These are phyloP conservation scores for Cydia splendana DNA, from an alignment of 1,140 invertebrate genomes.

Conservation along the genomic window DNA sequence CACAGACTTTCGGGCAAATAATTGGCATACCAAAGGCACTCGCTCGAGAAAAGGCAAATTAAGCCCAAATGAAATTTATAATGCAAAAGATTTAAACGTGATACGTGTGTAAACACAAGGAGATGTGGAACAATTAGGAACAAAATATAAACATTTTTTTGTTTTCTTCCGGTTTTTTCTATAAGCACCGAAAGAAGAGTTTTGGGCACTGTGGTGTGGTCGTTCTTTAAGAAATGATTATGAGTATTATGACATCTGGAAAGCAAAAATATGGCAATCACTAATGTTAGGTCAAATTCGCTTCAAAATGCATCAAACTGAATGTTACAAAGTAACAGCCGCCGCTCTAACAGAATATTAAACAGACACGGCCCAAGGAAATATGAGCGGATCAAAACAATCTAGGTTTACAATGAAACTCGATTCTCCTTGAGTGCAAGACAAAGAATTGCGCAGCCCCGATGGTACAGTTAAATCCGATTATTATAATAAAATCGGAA, in stretches of 20 bases:
- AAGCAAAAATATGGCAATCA: neutral
- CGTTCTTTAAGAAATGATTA: neutral
- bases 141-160: no score
- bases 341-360: conserved; percentile 2
- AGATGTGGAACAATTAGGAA: conserved; percentile 9
- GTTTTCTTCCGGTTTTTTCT: no score
- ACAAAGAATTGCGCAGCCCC: conserved; percentile 43
- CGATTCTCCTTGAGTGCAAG: conserved; percentile 56
- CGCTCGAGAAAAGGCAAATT: no score
- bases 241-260: neutral
- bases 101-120: conserved; percentile 39
- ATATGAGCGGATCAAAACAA: conserved; percentile 58
- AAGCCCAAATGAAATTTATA: neutral
- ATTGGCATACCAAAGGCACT: neutral
- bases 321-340: neutral
- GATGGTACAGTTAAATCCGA: conserved; percentile 56
- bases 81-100: neutral
- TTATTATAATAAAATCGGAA: conserved; percentile 65
- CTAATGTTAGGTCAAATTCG: conserved; percentile 14
- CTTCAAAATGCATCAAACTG: neutral
- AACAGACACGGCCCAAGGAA: conserved; percentile 45
- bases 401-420: conserved; percentile 71
- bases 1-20: neutral
- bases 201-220: neutral
- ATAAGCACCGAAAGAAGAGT: no score